phyloP scores from a whole-genome alignment of 2,113 vertebrate genomes.

The Paracanthobrama guichenoti region DNA sequence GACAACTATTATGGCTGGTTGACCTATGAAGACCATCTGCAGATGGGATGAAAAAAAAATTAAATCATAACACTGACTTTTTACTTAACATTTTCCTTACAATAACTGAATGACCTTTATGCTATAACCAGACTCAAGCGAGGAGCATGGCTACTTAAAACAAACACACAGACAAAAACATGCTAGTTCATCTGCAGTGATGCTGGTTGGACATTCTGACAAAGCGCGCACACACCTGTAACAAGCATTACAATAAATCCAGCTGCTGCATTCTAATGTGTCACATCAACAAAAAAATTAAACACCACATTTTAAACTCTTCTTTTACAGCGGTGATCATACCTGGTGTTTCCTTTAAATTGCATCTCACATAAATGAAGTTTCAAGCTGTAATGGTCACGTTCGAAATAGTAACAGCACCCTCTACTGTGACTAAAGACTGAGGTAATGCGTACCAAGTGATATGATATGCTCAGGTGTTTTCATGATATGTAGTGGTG shows the following conservation, averaged over 20 bases:
- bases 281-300: neutral
- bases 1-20: constrained; percentile 25
- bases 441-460: constrained; percentile 45
- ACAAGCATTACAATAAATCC: neutral
- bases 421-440: constrained; percentile 7
- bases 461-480: constrained; percentile 30
- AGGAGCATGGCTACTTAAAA: constrained; percentile 15
- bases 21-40: constrained; percentile 6
- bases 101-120: constrained; percentile 22
- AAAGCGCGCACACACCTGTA: neutral
- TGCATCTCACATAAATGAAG: neutral
- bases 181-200: neutral
- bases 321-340: neutral
- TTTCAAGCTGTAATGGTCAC: neutral
- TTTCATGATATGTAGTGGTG: constrained; percentile 52
- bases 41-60: neutral
- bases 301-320: no score
- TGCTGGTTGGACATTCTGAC: neutral
- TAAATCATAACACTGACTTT: neutral
- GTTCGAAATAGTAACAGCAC: constrained; percentile 15
- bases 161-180: neutral
- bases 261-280: neutral
- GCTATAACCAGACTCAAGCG: neutral
- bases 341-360: neutral
- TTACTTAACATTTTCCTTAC: constrained; percentile 18